Evolutionary conservation across 2,797 vertebrate species (phyloP).

Genomic region (Toxotes lorentzi): DNA sequence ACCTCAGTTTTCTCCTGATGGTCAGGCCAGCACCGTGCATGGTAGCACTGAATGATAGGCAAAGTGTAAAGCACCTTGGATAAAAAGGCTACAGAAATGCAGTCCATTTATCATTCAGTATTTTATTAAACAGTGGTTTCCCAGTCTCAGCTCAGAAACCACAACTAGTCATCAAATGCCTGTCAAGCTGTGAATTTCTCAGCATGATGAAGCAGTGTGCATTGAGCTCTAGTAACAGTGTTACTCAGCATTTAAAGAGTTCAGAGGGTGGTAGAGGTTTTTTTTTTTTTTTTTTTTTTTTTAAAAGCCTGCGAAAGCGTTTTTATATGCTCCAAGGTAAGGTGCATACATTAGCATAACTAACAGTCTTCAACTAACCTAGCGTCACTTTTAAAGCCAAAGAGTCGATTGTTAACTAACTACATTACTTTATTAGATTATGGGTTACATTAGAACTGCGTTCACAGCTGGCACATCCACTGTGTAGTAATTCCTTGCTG

Average conservation of each 20-base stretch:
- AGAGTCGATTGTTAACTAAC: background rate
- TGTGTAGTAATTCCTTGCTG: background rate
- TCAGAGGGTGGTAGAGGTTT: background rate
- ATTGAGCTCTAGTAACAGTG: too few species aligned
- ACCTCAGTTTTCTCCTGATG: background rate
- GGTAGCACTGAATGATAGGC: background rate
- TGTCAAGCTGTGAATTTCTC: background rate
- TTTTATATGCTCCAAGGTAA: background rate
- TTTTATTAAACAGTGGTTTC: background rate
- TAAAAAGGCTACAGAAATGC: background rate
- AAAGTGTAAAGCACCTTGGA: background rate
- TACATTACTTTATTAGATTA: background rate
- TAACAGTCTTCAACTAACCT: background rate
- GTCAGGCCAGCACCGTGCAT: background rate
- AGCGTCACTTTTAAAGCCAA: background rate
- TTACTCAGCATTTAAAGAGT: background rate
- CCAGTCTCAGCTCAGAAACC: background rate
- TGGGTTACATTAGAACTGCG: background rate
- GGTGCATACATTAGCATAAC: background rate
- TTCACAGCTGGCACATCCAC: background rate
- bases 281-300: background rate
- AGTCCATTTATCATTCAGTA: constrained; percentile 11
- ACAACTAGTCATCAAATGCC: background rate
- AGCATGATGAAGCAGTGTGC: background rate
- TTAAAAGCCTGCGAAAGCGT: background rate